phyloP scores from a whole-genome alignment of 2,888 invertebrate genomes.

The Drosophila limbata region DNA sequence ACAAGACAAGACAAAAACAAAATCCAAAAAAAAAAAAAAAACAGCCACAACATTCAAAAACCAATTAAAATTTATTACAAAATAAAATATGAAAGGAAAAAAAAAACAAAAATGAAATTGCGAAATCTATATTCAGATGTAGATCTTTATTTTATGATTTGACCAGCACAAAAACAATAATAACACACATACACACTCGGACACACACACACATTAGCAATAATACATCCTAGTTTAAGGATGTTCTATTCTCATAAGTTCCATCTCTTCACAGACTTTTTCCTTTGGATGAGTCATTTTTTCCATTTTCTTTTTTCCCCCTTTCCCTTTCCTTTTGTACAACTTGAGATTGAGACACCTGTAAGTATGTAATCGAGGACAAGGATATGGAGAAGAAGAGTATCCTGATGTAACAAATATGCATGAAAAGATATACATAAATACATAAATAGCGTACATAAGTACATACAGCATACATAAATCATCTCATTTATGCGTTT shows the following conservation, averaged over 20 bases:
- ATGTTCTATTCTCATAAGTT: constrained; percentile 9
- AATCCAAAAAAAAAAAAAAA: constrained; percentile 11
- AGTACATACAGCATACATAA: constrained; percentile 3
- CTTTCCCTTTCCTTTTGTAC: background rate
- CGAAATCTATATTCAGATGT: constrained; percentile 41
- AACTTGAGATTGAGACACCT: background rate
- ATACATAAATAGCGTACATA: background rate
- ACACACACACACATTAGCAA: background rate
- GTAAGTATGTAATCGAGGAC: constrained; percentile 37
- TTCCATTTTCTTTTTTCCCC: background rate
- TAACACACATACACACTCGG: background rate
- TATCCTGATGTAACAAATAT: constrained; percentile 13
- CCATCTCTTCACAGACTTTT: constrained; percentile 1
- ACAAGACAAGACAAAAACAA: constrained; percentile 16
- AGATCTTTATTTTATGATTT: constrained; percentile 11
- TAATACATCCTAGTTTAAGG: constrained; percentile 4
- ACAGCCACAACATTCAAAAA: constrained; percentile 62
- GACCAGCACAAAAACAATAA: constrained; percentile 13
- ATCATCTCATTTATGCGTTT: constrained; percentile 9
- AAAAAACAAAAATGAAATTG: constrained; percentile 38
- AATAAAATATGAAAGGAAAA: constrained; percentile 62
- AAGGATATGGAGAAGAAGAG: background rate
- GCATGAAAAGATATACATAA: constrained; percentile 29
- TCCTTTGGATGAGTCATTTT: background rate
- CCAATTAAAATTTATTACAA: constrained; percentile 62